Base-by-base conservation (phyloP, 1,140 invertebrate genomes). In the Euura saliciscinereae region DNA sequence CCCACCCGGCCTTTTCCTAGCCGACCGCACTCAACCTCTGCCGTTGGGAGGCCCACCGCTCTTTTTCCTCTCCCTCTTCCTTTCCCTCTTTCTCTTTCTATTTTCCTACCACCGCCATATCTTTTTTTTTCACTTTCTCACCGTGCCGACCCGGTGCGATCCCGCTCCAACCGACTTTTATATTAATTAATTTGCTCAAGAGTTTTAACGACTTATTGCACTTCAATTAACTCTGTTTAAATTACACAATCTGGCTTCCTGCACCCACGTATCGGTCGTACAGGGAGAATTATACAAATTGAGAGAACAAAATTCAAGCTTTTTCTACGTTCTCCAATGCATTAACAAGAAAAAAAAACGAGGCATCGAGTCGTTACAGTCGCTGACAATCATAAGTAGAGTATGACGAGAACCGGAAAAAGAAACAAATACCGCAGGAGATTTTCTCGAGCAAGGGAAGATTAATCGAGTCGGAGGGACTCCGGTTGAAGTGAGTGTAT, bases 121-220 rank as follows among this genome's bases (percentile, higher is more conserved):
- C 46, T 59, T n/a, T 28, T 28, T 28, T 28, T 28, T 28, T 28
- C 28, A 28, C 1, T 28, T 28, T 28, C 28, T 28, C 28, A 28
- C 28, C 71, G 69, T 45, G 71, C 59, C 13, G 8, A 73, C 13
- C 70, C 65, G 51, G 28, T 28, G 28, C 28, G 28, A 28, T 28
- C 45, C 75, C 76, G 69, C 75, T 81, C 76, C 78, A 75, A 75
- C 79, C 77, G 76, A 76, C 78, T 84, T 82, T 81, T 75, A 78
- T 79, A 81, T 83, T 84, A 84, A 85, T 85, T 84, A 85, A 85
- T 83, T 82, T 78, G 80, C 75, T 79, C 78, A 80, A 80, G 83
- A 84, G 80, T 83, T 82, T 83, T 78, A 81, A 82, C 81, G 82
- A 83, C 81, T 85, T 83, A 85, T 85, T 82, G 82, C 83, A 83